These are phyloP conservation scores for Dermatemys mawii DNA, from an alignment of 2,113 vertebrate genomes.

Conservation along the genomic window DNA sequence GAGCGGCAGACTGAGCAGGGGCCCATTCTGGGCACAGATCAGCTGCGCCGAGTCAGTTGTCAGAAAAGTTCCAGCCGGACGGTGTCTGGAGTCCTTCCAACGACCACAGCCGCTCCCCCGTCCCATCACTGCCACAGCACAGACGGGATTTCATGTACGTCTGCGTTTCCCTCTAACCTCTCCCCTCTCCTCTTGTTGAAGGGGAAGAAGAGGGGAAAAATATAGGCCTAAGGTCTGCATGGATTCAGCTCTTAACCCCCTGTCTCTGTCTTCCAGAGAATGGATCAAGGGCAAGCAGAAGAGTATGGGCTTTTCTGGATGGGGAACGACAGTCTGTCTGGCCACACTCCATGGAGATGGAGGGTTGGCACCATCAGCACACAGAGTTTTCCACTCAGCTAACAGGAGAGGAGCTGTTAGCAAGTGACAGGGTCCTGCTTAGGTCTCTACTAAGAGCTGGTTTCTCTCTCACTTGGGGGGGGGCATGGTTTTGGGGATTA, in stretches of 20 bases:
- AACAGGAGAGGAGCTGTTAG: not conserved
- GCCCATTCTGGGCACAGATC: not conserved
- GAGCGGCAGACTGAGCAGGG: not conserved
- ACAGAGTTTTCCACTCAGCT: not conserved
- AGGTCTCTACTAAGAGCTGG: rapidly evolving
- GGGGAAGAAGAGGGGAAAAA: not conserved
- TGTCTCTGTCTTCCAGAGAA: not conserved
- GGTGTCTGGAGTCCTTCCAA: constrained; percentile 59
- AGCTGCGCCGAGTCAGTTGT: constrained; percentile 1
- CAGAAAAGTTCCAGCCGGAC: constrained; percentile 50
- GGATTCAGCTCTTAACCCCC: not conserved
- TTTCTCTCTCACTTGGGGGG: not conserved
- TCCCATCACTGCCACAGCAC: constrained; percentile 43
- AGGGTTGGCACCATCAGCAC: not conserved
- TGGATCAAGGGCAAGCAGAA: not conserved
- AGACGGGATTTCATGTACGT: not conserved
- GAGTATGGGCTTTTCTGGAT: not conserved
- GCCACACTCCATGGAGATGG: not conserved
- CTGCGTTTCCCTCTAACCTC: not conserved
- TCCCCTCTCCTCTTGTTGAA: not conserved
- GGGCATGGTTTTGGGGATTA: not conserved
- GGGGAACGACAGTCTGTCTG: not conserved
- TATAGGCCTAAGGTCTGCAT: not conserved
- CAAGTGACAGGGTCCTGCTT: rapidly evolving
- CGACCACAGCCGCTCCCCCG: constrained; percentile 47